A percentile compares a stretch with the other conserved stretches of the same genome.
These are phyloP conservation scores for Euura saliciscinereae DNA, from an alignment of 1,140 invertebrate species.

Conservation along the genomic window DNA sequence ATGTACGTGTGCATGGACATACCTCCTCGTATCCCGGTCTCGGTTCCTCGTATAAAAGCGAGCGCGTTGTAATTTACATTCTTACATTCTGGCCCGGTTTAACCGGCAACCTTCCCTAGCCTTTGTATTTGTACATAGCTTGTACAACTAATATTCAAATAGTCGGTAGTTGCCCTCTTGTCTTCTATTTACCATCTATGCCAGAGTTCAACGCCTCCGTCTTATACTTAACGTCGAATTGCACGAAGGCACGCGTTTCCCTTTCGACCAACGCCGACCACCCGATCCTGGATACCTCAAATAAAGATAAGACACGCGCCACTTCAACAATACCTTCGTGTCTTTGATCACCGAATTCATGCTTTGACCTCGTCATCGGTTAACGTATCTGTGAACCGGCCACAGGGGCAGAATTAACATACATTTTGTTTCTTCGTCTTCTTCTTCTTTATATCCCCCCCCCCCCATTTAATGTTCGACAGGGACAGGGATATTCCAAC, in stretches of 20 bases:
- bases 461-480: too few relatives aligned
- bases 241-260: neutral
- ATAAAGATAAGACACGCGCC: neutral
- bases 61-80: slow-evolving; percentile 1
- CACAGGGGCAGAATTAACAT: too few relatives aligned
- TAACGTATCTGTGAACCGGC: too few relatives aligned
- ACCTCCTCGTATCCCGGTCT: neutral
- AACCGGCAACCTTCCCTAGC: neutral
- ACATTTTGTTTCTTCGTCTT: too few relatives aligned
- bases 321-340: neutral
- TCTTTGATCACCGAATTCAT: neutral
- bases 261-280: neutral
- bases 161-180: slow-evolving; percentile 3
- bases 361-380: too few relatives aligned
- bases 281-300: neutral
- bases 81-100: neutral
- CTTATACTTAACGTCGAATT: neutral
- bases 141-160: slow-evolving; percentile 7
- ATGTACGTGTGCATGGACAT: neutral
- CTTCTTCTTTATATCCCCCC: too few relatives aligned
- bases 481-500: too few relatives aligned
- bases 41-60: neutral
- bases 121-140: neutral
- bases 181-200: neutral
- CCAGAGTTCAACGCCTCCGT: neutral